Evolutionary conservation across 2,888 invertebrate species (phyloP).

Genomic region (Metacarcinus magister): DNA sequence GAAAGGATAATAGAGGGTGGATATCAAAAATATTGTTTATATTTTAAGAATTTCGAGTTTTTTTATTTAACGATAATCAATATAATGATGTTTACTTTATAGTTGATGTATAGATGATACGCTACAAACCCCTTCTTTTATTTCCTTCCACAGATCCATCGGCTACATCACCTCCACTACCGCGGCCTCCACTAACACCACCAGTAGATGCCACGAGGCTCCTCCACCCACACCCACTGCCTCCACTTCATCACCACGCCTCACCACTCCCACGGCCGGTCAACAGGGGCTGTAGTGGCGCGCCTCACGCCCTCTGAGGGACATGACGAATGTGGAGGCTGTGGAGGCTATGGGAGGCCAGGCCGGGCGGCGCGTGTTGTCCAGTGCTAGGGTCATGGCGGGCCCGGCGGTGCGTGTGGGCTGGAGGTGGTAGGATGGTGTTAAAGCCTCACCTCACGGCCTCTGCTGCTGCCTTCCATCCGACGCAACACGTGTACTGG

Average conservation of each 20-base stretch:
- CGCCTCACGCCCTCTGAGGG: constrained; percentile 8
- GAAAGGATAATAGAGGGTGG: background rate
- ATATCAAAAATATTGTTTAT: background rate
- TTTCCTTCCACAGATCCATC: background rate
- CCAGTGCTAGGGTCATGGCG: background rate
- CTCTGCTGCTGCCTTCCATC: background rate
- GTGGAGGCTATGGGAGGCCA: background rate
- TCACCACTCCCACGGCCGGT: background rate
- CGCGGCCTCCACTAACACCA: background rate
- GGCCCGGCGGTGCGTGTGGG: background rate
- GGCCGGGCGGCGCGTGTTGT: background rate
- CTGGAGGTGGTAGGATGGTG: background rate
- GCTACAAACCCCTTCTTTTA: background rate
- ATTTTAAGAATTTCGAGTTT: background rate
- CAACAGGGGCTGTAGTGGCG: background rate
- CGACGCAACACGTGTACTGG: background rate
- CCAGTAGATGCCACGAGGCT: background rate
- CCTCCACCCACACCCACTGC: background rate
- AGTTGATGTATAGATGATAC: background rate
- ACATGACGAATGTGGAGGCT: constrained; percentile 19
- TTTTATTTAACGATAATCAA: background rate
- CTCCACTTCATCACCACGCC: background rate
- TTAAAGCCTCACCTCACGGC: background rate
- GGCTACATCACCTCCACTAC: background rate
- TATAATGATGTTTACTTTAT: background rate